These are phyloP conservation scores for Pycnomerus fuliginosus DNA, from an alignment of 2,888 invertebrate genomes.

Conservation along the genomic window DNA sequence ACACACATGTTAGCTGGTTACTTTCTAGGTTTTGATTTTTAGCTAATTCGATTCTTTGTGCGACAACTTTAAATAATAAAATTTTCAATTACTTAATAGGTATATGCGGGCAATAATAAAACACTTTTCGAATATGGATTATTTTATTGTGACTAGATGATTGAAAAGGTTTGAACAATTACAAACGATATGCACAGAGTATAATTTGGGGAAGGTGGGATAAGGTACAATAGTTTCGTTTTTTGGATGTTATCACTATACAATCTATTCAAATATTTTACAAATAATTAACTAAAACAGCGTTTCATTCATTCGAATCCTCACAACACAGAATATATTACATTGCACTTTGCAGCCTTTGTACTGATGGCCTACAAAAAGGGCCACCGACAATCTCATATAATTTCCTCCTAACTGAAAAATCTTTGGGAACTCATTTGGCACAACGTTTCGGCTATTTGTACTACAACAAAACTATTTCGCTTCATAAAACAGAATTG, in stretches of 20 bases:
- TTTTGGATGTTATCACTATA: constrained; percentile 41
- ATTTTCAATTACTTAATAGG: too few relatives aligned
- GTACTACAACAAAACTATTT: constrained; percentile 24
- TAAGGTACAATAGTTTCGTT: constrained; percentile 37
- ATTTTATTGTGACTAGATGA: constrained; percentile 70
- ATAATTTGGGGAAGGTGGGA: constrained; percentile 43
- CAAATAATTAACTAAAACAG: constrained; percentile 31
- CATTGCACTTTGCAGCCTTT: constrained; percentile 51
- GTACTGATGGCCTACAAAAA: constrained; percentile 37
- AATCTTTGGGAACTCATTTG: constrained; percentile 40
- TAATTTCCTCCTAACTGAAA: constrained; percentile 15
- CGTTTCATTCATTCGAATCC: constrained; percentile 22
- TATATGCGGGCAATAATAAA: too few relatives aligned
- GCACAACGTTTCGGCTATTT: constrained; percentile 32
- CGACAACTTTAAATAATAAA: too few relatives aligned
- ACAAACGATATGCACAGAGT: constrained; percentile 60
- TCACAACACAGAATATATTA: constrained; percentile 34
- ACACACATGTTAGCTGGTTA: too few relatives aligned
- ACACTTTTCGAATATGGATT: constrained; percentile 35
- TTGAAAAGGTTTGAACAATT: constrained; percentile 60
- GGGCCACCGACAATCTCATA: constrained; percentile 37
- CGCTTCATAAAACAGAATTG: constrained; percentile 1
- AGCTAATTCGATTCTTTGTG: too few relatives aligned
- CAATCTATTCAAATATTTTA: constrained; percentile 43
- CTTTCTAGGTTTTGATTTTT: too few relatives aligned